Evolutionary conservation across 2,888 invertebrate genomes (phyloP), one percentile per base, ranked within the genome.

Genomic region (Mylabris sibirica): DNA sequence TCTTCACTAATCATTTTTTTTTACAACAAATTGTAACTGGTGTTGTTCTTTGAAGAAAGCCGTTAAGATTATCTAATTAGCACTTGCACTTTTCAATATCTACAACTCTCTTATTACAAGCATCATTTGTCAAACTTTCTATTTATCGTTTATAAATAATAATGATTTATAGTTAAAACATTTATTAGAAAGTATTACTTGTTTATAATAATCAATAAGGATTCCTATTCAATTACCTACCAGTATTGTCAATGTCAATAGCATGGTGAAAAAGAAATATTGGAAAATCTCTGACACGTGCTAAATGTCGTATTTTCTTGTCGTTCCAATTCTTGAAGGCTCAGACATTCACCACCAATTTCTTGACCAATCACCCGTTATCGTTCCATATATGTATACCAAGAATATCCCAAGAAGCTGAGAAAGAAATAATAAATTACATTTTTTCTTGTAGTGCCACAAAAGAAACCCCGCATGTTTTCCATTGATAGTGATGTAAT

Each of bases 401-500:
- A 8, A 11, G 11, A 35, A 35, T 11, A 35, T 35, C 9, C 5
- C 35, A 35, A 2, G 2, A 34, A 11, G 8, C 35, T 4, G 30
- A 30, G 8, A 30, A 30, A 30, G 30, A 30, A 30, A 30, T 30
- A 30, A 30, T 30, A 30, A 30, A 30, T 30, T 3, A 30, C 2
- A 30, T 30, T 30, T 30, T 30, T 30, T 30, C 5, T 30, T 3
- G 5, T 4, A 30, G 5, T 30, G 8, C 30, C 8, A 30, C 30
- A 30, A n/a, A n/a, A 9, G 35, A 35, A 35, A 35, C 11, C 12
- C 35, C 2, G 35, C 11, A 9, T 11, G 35, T 35, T 12, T 41
- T 41, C 41, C 41, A 35, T 12, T 44, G 44, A n/a, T 44, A 44
- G n/a, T 44, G 44, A 44, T 44, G 44, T 17, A 44, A 44, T 44